These are phyloP conservation scores for Orchestia grillus DNA, from an alignment of 1,140 invertebrate genomes.

Conservation along the genomic window DNA sequence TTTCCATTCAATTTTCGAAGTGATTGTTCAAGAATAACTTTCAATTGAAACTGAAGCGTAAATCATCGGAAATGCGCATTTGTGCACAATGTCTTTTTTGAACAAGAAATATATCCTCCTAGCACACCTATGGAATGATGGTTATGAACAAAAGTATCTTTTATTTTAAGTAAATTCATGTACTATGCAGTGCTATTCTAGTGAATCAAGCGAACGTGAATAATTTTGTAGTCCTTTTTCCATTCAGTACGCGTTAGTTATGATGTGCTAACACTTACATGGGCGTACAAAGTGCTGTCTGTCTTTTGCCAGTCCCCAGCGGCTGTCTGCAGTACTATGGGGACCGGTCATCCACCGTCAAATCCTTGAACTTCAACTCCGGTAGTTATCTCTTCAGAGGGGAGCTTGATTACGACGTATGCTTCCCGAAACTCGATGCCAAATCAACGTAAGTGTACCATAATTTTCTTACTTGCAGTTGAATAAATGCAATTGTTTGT, in stretches of 20 bases:
- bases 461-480: background rate
- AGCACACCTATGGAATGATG: too few species aligned
- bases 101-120: too few species aligned
- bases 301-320: background rate
- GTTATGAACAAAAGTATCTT: too few species aligned
- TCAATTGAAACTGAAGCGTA: too few species aligned
- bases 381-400: conserved; percentile 26
- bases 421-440: conserved; percentile 56
- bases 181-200: background rate
- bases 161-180: background rate
- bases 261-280: background rate
- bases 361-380: conserved; percentile 56
- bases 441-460: background rate
- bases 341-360: background rate
- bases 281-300: background rate
- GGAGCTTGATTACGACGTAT: conserved; percentile 56
- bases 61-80: too few species aligned
- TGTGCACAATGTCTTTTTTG: too few species aligned
- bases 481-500: background rate
- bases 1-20: too few species aligned
- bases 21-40: too few species aligned
- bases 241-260: too few species aligned
- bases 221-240: too few species aligned
- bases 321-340: conserved; percentile 49
- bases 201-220: too few species aligned